Conservation (phyloP, 2,797 vertebrate genomes). For the Etheostoma perlongum region DNA sequence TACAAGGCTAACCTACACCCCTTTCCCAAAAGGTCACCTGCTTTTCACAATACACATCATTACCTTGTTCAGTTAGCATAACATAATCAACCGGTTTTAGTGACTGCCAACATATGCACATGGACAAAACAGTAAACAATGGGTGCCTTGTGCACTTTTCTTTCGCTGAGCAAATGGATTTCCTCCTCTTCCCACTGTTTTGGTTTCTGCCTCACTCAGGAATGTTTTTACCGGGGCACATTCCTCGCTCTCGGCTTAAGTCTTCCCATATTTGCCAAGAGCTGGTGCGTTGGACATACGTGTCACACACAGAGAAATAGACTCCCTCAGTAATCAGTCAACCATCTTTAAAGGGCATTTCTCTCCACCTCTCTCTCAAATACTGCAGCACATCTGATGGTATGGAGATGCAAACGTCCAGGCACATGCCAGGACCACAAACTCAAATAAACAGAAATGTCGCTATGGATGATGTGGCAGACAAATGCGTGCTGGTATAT, state of each 20-base stretch:
- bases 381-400: constrained; percentile 28
- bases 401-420: constrained; percentile 19
- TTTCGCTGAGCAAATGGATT: constrained; percentile 78
- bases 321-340: constrained; percentile 48
- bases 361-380: constrained; percentile 20
- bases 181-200: constrained; percentile 76
- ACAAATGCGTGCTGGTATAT: constrained; percentile 41
- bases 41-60: constrained; percentile 68
- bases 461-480: constrained; percentile 50
- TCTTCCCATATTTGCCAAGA: constrained; percentile 62
- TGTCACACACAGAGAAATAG: constrained; percentile 53
- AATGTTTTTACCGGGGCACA: constrained; percentile 77
- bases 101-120: constrained; percentile 46
- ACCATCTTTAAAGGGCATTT: constrained; percentile 32
- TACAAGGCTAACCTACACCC: constrained; percentile 35
- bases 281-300: constrained; percentile 38
- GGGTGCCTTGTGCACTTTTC: constrained; percentile 70
- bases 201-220: constrained; percentile 75
- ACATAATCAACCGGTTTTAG: constrained; percentile 75
- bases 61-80: constrained; percentile 76
- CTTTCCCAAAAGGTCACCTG: constrained; percentile 58
- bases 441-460: constrained; percentile 66
- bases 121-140: constrained; percentile 77
- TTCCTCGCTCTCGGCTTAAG: constrained; percentile 71
- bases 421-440: constrained; percentile 21